These are phyloP conservation scores for Bursaphelenchus okinawaensis DNA, from an alignment of 2,888 invertebrate genomes.

Conservation along the genomic window DNA sequence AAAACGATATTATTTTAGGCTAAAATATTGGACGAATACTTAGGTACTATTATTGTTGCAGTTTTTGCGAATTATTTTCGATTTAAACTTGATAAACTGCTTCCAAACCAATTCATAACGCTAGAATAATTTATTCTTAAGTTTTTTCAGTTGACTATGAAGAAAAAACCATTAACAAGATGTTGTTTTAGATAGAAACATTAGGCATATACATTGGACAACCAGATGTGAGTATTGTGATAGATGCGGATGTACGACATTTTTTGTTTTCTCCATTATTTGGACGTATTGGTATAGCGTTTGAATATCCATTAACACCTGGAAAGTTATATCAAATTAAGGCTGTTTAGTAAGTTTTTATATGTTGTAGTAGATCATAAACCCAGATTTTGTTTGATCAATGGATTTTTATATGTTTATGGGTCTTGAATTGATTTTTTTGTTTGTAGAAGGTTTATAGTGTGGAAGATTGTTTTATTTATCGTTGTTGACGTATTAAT, in stretches of 20 bases:
- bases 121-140: too few species aligned
- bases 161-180: neutral
- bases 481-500: too few species aligned
- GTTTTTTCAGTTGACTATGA: neutral
- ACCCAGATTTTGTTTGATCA: too few species aligned
- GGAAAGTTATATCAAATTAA: neutral
- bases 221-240: neutral
- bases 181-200: neutral
- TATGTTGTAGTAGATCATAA: too few species aligned
- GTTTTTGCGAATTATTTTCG: too few species aligned
- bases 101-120: neutral
- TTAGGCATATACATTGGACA: neutral
- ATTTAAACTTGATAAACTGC: neutral
- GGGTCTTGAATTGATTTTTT: neutral
- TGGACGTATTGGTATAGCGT: neutral
- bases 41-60: too few species aligned
- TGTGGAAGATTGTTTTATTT: too few species aligned
- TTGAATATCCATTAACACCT: neutral
- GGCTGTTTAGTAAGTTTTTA: neutral
- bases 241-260: neutral
- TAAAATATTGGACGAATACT: too few species aligned
- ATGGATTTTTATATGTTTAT: too few species aligned
- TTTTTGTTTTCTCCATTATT: neutral
- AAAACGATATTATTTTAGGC: too few species aligned
- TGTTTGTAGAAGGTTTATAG: too few species aligned